Base-by-base conservation (phyloP, 2,113 vertebrate species). In the Rana temporaria region DNA sequence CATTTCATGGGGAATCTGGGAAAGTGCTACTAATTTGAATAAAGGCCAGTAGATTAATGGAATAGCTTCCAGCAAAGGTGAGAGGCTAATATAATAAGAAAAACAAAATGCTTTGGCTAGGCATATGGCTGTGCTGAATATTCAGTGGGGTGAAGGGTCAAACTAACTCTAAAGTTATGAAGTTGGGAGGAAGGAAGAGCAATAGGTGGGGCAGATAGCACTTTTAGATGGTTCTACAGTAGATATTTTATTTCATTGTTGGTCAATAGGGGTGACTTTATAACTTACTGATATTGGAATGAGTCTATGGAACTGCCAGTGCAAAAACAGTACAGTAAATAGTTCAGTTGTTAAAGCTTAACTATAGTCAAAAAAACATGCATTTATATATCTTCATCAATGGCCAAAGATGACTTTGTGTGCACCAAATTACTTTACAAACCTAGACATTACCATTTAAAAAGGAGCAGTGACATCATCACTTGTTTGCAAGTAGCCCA, bases 31-130 rank as follows among this genome's bases (percentile, higher is more conserved):
- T 74, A 56, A 74, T 74, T 74, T 74, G 30, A 74, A 74, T 74
- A 74, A 74, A 74, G 56, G 71, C 26, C 71, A 74, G 26, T 60
- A 74, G 55, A 74, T 74, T 74, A 74, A 60, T 74, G 30, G 71
- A 74, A 74, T 60, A 34, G 55, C 71, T 74, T 74, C 71, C 71
- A 74, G 71, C 12, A 74, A 74, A 74, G 71, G 71, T 74, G 71
- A 74, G 56, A 74, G 71, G 71, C 55, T 74, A 74, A 74, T 60
- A 74, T 30, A 74, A 74, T 74, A 74, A 74, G 71, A 74, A 74
- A 74, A 74, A 74, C 30, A 60, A 59, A 74, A 74, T 74, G 71
- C 55, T 56, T 59, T 18, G 71, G 71, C 34, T 74, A 60, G 71
- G 26, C 26, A 60, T 74, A 59, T 57, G 70, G n/a, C 70, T 60